Evolutionary conservation across 2,113 vertebrate genomes (phyloP), one percentile per base, ranked within the genome.

Genomic region (Oriolus oriolus): DNA sequence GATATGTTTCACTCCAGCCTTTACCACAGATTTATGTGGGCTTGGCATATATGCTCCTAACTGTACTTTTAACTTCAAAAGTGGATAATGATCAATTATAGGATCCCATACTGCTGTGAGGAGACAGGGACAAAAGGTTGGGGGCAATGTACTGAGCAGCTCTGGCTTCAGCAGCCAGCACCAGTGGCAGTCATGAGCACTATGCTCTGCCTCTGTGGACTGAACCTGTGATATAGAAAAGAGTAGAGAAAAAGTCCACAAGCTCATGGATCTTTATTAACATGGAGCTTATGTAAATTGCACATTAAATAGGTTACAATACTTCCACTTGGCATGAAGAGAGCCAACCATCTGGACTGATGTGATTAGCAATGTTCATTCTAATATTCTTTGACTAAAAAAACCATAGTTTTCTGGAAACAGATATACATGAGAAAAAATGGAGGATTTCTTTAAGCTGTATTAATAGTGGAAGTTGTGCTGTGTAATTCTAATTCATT

Each of bases 321-420:
- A 88, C 92, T 96, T 92, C 79, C 86, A 91, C 91, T 97, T 97
- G 97, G 96, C 97, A 97, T 89, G 91, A 92, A 93, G 89, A 94
- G 60, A 94, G 49, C 66, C 85, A 95, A 66, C 97, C 97, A 97
- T 97, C 97, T 97, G 97, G 94, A 90, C 95, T 97, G 93, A 96
- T 92, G 94, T 95, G 96, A 97, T 97, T 97, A 97, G 95, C 93
- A 85, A 69, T 92, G 96, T 97, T 96, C 93, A 91, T 97, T 96
- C 91, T 97, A 96, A 95, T 96, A 95, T 93, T 93, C 87, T 91
- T 93, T 93, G 93, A 96, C 93, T 95, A 95, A 93, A 95, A 97
- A 96, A 88, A 73, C 59, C 75, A 92, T 77, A 69, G 74, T 87
- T 93, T 95, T 90, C 68, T 86, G 93, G 86, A 94, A 91, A 96